Evolutionary conservation across 2,113 vertebrate species (phyloP), one percentile per base, ranked within the genome.

Genomic region (Lophotis ruficrista): DNA sequence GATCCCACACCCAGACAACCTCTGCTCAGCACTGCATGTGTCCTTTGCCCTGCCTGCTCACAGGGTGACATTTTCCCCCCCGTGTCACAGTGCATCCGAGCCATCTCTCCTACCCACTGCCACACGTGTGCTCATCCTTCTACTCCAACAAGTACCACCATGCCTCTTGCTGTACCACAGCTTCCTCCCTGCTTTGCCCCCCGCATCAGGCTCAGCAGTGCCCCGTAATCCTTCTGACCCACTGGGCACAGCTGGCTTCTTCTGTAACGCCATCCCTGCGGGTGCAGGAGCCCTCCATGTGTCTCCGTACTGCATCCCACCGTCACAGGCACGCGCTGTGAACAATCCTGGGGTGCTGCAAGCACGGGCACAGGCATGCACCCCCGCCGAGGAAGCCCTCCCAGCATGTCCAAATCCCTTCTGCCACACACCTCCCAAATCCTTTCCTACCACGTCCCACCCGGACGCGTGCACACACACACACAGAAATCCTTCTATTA

Each of bases 321-420:
- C 6, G 5, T n/a, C 72, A 21, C 62, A 27, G 50, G 14, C 22
- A 2, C 0, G 0, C 3, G 17, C 50, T 0, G 0, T 3, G 43
- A 64, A 27, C 13, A 71, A 0, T 61, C 25, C 25, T 0, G 0
- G 3, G 28, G 17, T 20, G 37, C 78, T 58, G 47, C 2, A 2
- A 22, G 24, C 14, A 1, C 2, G 1, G 35, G 12, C 18, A 5
- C 54, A 31, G 30, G 7, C 62, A 3, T 1, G 1, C 35, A 41
- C 21, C 6, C 7, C 14, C 4, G 1, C 3, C 2, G 8, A 19
- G 4, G 14, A 12, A 94, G 7, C 22, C 45, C 60, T 72, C 54
- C 68, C 33, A 27, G 24, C 9, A 0, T 1, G 10, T 30, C 65
- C 70, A 69, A 66, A 33, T 10, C 48, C 65, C 6, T 43, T 61